Evolutionary conservation across 1,140 invertebrate genomes (phyloP).

Genomic region (Pseudomyrmex cubaensis): DNA sequence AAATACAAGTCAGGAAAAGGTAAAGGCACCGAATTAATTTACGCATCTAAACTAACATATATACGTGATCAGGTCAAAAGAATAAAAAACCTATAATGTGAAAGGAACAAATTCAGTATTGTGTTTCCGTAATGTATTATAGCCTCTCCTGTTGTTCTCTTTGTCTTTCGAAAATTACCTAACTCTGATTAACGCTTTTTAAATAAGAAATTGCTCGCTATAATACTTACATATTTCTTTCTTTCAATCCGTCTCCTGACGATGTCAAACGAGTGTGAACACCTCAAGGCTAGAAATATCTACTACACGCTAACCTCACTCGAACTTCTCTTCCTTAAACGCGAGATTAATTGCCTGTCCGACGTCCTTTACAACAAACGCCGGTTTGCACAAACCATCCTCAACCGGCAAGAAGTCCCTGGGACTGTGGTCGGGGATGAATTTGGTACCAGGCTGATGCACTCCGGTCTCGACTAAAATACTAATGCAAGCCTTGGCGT

Average conservation of each 20-base stretch:
- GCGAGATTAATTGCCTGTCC: conserved; percentile 79
- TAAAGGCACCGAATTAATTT: too few species aligned
- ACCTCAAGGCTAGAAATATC: conserved; percentile 50
- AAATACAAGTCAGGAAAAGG: too few species aligned
- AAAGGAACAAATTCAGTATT: conserved; percentile 33
- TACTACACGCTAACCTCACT: conserved; percentile 62
- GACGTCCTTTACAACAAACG: conserved; percentile 79
- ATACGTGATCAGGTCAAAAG: conserved; percentile 13
- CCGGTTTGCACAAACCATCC: conserved; percentile 78
- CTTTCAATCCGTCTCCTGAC: neutral
- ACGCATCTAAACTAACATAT: too few species aligned
- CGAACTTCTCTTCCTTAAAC: conserved; percentile 81
- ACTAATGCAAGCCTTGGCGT: conserved; percentile 81
- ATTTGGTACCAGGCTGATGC: conserved; percentile 74
- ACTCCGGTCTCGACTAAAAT: conserved; percentile 84
- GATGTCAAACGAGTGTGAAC: conserved; percentile 52
- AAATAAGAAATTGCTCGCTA: conserved; percentile 34
- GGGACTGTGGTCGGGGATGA: conserved; percentile 78
- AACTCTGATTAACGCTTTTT: neutral
- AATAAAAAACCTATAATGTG: conserved; percentile 18
- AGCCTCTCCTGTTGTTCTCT: conserved; percentile 23
- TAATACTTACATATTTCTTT: conserved; percentile 58
- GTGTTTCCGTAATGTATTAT: conserved; percentile 12
- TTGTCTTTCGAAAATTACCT: conserved; percentile 32
- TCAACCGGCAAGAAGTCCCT: conserved; percentile 81